Conservation (phyloP, 2,113 vertebrate species). For the Scomber scombrus region DNA sequence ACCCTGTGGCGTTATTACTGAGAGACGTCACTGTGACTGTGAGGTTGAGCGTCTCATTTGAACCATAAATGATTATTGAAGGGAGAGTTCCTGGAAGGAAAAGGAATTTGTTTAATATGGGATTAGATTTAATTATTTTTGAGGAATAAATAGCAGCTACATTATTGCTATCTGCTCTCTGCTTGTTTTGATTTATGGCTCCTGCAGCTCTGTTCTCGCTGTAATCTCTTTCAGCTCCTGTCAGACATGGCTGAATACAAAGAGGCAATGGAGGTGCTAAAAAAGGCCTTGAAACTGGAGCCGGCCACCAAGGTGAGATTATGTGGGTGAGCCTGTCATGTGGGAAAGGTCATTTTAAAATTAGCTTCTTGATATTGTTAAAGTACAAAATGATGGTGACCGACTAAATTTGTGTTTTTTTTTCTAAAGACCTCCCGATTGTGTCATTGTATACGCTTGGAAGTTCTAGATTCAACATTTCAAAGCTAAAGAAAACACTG, state of each 20-base stretch:
- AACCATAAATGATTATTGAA: slow-evolving; percentile 10
- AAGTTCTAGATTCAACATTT: not conserved
- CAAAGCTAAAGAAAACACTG: no score
- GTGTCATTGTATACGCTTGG: not conserved
- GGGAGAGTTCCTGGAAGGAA: slow-evolving; percentile 9
- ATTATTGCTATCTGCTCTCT: slow-evolving; percentile 9
- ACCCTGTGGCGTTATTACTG: not conserved
- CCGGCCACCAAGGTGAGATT: slow-evolving; percentile 88
- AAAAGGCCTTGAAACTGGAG: slow-evolving; percentile 89
- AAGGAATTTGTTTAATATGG: slow-evolving; percentile 10
- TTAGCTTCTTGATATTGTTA: not conserved
- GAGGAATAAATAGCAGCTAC: not conserved
- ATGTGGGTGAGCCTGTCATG: slow-evolving; percentile 26
- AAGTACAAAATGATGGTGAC: not conserved
- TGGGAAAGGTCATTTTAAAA: slow-evolving; percentile 26
- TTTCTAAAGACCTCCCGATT: not conserved
- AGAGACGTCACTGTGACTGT: not conserved
- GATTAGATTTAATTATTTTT: slow-evolving; percentile 21
- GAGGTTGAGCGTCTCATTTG: slow-evolving; percentile 8
- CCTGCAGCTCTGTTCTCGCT: slow-evolving; percentile 18
- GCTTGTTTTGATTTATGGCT: slow-evolving; percentile 35
- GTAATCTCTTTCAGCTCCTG: slow-evolving; percentile 83
- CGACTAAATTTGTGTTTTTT: not conserved
- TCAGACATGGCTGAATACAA: slow-evolving; percentile 87
- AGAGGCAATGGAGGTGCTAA: slow-evolving; percentile 86